Conservation (phyloP, 2,113 vertebrate species). For the Taurulus bubalis region DNA sequence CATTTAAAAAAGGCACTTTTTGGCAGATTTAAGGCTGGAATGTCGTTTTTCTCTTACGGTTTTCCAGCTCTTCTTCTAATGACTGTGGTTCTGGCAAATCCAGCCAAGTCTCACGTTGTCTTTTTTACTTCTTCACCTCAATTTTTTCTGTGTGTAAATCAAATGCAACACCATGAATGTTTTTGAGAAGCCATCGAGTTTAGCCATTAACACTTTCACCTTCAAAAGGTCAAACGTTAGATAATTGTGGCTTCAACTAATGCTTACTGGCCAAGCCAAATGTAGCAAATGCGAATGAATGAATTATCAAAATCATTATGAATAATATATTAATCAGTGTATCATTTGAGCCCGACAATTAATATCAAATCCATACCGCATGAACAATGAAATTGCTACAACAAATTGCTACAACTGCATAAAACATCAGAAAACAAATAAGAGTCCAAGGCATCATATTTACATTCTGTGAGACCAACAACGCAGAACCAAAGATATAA, state of each 20-base stretch:
- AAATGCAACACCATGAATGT: background rate
- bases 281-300: background rate
- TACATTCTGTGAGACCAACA: background rate
- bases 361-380: background rate
- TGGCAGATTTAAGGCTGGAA: background rate
- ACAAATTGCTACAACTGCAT: too few species aligned
- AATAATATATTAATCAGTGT: background rate
- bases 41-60: background rate
- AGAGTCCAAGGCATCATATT: background rate
- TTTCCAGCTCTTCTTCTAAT: background rate
- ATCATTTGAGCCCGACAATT: background rate
- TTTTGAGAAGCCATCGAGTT: background rate
- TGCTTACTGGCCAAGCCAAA: background rate
- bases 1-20: too few species aligned
- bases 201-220: background rate
- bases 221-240: background rate
- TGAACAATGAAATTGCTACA: background rate
- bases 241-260: background rate
- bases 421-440: background rate
- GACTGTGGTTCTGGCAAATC: background rate
- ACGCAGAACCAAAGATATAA: background rate
- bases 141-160: background rate
- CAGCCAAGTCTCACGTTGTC: background rate
- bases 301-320: background rate
- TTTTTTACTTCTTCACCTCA: conserved; percentile 12